Percentiles rank a stretch among this genome's conserved stretches.
Evolutionary conservation across 2,797 vertebrate genomes (phyloP).

Genomic region (Amazona finschi): DNA sequence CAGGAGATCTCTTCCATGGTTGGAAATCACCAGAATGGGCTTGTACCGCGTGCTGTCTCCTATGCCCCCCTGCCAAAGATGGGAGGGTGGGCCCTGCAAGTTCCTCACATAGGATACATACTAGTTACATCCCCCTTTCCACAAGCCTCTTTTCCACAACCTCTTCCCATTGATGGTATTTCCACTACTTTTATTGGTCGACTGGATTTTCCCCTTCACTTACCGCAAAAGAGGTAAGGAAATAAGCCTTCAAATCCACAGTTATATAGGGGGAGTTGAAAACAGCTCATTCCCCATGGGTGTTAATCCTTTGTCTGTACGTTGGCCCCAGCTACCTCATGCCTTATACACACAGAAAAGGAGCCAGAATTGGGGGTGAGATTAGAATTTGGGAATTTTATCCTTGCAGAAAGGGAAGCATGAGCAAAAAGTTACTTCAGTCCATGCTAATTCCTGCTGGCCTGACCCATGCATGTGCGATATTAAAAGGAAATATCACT

Average conservation of each 20-base stretch:
- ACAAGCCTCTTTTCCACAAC: background rate
- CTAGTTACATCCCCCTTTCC: background rate
- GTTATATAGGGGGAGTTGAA: background rate
- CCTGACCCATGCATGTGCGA: fast-evolving
- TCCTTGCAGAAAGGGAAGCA: background rate
- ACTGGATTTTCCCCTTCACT: background rate
- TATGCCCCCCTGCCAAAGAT: background rate
- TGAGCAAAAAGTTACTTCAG: background rate
- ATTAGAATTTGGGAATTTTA: background rate
- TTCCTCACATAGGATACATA: background rate
- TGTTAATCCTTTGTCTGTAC: background rate
- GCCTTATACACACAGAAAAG: background rate
- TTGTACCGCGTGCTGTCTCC: background rate
- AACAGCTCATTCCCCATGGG: background rate
- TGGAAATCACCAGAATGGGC: background rate
- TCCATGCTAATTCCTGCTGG: background rate
- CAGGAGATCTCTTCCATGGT: background rate
- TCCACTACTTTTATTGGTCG: background rate
- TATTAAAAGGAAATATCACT: slow-evolving; percentile 1
- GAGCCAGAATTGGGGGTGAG: background rate
- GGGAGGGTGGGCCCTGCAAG: background rate
- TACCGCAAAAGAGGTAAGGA: background rate
- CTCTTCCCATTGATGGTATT: background rate
- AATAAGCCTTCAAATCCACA: slow-evolving; percentile 11
- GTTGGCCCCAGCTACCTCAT: background rate